Percentiles rank a stretch among this genome's conserved stretches.
These are phyloP conservation scores for Agapornis canus DNA, from an alignment of 2,797 vertebrate species.

Conservation along the genomic window DNA sequence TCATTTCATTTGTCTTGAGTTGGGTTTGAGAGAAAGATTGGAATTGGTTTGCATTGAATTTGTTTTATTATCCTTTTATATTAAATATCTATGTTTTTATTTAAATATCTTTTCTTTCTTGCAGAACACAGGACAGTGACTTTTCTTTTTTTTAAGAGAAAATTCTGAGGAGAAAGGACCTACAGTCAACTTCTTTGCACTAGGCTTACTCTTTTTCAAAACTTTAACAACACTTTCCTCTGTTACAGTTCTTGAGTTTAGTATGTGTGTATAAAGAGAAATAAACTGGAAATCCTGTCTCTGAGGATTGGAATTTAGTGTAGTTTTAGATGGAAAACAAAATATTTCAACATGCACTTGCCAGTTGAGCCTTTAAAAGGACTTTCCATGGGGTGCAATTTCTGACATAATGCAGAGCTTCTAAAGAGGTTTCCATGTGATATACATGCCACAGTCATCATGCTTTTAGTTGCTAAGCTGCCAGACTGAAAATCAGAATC, in stretches of 20 bases:
- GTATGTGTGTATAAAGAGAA: conserved; percentile 42
- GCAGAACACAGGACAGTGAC: neutral
- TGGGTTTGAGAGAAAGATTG: neutral
- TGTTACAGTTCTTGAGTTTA: conserved; percentile 28
- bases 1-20: neutral
- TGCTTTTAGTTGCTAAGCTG: neutral
- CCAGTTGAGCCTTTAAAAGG: conserved; percentile 44
- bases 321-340: conserved; percentile 51
- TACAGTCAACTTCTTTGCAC: neutral
- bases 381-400: conserved; percentile 19
- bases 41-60: neutral
- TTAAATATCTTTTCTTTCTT: neutral
- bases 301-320: conserved; percentile 50
- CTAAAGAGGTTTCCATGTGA: neutral
- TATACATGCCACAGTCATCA: neutral
- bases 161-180: neutral
- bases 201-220: conserved; percentile 28
- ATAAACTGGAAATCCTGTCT: conserved; percentile 66
- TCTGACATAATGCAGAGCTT: neutral
- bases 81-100: neutral
- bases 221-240: conserved; percentile 25
- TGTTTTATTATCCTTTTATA: neutral
- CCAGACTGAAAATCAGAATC: neutral
- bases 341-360: conserved; percentile 43
- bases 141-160: neutral